Conservation (phyloP, 2,113 vertebrate species). For the Hydrolagus affinis region DNA sequence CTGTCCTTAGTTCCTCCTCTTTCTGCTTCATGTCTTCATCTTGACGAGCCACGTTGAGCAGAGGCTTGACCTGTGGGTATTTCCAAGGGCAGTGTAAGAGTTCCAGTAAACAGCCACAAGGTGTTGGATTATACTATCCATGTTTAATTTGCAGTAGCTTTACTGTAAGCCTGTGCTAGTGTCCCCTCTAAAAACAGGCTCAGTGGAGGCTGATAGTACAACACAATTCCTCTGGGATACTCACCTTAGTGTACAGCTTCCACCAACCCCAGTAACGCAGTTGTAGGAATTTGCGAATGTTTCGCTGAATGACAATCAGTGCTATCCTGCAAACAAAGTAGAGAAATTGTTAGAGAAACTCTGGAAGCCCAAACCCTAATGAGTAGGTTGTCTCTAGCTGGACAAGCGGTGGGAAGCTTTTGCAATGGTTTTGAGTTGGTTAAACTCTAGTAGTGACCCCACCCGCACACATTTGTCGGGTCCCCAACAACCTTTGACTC, state of each 20-base stretch:
- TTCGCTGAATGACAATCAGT: constrained; percentile 41
- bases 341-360: no score
- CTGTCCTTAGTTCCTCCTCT: constrained; percentile 39
- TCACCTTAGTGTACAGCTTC: constrained; percentile 43
- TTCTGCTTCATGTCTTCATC: constrained; percentile 44
- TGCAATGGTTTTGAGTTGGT: not conserved
- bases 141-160: no score
- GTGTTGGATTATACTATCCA: no score
- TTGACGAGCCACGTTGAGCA: constrained; percentile 39
- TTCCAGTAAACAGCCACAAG: no score
- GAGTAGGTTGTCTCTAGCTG: no score
- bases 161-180: no score
- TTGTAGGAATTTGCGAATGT: constrained; percentile 42
- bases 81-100: not conserved
- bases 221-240: not conserved
- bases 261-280: constrained; percentile 42
- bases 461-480: no score
- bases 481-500: no score
- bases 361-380: no score
- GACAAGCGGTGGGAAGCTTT: not conserved
- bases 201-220: no score
- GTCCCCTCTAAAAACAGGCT: no score
- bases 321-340: constrained; percentile 29
- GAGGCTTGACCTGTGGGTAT: constrained; percentile 39
- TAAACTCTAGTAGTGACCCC: no score